Conservation (phyloP, 1,140 invertebrate species). For the Lethrus apterus region DNA sequence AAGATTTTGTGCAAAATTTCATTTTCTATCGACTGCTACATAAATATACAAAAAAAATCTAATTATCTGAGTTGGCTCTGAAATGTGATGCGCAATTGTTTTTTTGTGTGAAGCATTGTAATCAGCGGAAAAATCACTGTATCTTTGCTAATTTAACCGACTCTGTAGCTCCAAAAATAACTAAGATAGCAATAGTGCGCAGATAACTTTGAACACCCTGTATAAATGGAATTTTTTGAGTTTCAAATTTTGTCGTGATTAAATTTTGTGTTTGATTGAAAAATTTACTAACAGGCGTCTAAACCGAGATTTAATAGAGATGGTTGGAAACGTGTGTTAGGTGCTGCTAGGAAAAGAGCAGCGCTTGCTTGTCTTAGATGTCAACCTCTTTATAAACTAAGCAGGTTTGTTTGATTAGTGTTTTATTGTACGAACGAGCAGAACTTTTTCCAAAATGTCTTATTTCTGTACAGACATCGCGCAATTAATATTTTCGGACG, state of each 20-base stretch:
- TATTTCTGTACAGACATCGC: conserved; percentile 71
- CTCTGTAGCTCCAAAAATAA: no score
- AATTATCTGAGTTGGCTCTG: no score
- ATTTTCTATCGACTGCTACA: no score
- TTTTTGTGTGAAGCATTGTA: no score
- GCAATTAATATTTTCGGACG: conserved; percentile 96
- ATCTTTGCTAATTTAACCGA: no score
- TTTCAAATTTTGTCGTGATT: neutral
- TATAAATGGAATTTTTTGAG: neutral
- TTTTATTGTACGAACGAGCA: neutral
- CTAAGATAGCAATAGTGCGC: no score
- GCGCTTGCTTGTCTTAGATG: conserved; percentile 93
- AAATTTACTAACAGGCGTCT: conserved; percentile 56
- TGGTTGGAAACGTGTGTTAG: conserved; percentile 86
- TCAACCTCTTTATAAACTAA: conserved; percentile 83
- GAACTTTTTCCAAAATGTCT: neutral
- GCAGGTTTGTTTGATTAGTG: conserved; percentile 56
- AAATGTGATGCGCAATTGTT: no score
- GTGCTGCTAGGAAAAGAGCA: conserved; percentile 87
- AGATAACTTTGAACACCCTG: no score
- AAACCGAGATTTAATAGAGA: conserved; percentile 59
- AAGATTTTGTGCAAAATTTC: no score
- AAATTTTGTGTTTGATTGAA: conserved; percentile 18
- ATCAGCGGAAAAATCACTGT: no score
- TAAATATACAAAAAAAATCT: no score